Evolutionary conservation across 2,113 vertebrate species (phyloP).

Genomic region (Centropus bengalensis): DNA sequence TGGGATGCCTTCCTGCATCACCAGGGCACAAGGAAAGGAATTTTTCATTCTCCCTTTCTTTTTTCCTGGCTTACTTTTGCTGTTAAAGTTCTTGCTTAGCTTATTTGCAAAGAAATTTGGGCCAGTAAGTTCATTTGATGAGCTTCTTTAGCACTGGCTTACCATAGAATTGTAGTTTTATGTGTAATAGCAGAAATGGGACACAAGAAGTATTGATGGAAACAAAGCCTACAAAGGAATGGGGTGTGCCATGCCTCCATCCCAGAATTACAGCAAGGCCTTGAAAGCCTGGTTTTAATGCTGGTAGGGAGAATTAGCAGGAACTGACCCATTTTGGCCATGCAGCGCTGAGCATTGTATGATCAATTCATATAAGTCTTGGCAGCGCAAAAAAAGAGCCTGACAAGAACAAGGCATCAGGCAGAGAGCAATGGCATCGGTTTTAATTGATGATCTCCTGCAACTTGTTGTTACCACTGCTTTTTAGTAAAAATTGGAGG

Average conservation of each 20-base stretch:
- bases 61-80: neutral
- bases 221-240: neutral
- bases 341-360: neutral
- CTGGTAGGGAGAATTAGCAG: neutral
- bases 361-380: accelerated
- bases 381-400: neutral
- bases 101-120: accelerated
- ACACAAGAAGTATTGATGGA: neutral
- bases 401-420: accelerated
- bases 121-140: neutral
- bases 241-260: neutral
- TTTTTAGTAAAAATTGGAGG: neutral
- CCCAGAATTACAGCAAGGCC: neutral
- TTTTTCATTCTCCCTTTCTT: neutral
- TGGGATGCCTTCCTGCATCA: accelerated
- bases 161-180: neutral
- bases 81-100: accelerated
- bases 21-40: accelerated
- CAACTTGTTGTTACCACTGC: neutral
- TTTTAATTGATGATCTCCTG: neutral
- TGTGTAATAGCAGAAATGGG: neutral
- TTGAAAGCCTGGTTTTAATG: neutral
- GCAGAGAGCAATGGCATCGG: neutral
- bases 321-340: neutral
- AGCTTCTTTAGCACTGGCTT: neutral